Evolutionary conservation across 2,113 vertebrate genomes (phyloP).

Genomic region (Labrus mixtus): DNA sequence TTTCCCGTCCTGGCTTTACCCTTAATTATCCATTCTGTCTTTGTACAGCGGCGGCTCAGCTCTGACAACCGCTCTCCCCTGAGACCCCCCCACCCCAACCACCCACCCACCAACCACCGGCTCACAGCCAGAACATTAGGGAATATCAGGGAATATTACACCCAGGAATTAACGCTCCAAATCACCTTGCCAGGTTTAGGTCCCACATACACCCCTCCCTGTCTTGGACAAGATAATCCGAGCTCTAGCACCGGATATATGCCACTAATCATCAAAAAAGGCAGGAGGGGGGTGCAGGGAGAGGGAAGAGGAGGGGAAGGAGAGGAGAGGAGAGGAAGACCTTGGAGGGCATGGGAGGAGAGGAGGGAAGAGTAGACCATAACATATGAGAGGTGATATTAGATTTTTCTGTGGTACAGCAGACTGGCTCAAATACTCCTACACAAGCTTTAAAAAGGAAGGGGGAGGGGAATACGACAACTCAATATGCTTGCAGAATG

Average conservation of each 20-base stretch:
- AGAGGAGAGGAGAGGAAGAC: conserved; percentile 33
- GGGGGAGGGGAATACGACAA: too few species aligned
- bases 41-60: conserved; percentile 77
- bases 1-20: conserved; percentile 64
- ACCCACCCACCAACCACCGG: conserved; percentile 40
- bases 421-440: neutral
- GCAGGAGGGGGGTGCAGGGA: conserved; percentile 22
- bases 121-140: conserved; percentile 77
- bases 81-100: conserved; percentile 70
- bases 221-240: conserved; percentile 84
- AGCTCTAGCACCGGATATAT: conserved; percentile 80
- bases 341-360: conserved; percentile 23
- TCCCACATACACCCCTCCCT: conserved; percentile 72
- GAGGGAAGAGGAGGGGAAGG: conserved; percentile 19
- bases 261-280: conserved; percentile 82
- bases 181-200: conserved; percentile 83
- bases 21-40: conserved; percentile 83
- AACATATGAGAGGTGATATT: conserved; percentile 21
- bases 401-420: conserved; percentile 33
- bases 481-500: too few species aligned
- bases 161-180: conserved; percentile 83
- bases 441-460: too few species aligned
- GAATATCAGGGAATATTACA: conserved; percentile 87
- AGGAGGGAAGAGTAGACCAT: conserved; percentile 17
- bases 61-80: conserved; percentile 80